phyloP scores from a whole-genome alignment of 2,113 vertebrate genomes.

The Cheirogaleus medius region DNA sequence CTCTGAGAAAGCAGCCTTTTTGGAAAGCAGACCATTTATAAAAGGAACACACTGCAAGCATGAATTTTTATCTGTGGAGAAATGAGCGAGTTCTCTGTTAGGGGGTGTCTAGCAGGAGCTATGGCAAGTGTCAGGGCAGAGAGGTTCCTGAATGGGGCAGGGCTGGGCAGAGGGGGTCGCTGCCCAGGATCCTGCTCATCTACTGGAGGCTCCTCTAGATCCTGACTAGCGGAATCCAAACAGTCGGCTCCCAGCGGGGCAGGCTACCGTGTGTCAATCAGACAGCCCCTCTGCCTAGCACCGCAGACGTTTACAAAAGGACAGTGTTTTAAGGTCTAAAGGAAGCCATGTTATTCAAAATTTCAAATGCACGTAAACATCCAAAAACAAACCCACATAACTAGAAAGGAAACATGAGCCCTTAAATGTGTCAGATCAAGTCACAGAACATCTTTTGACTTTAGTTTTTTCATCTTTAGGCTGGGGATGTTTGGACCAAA shows the following conservation, averaged over 20 bases:
- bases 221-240: not conserved
- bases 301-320: not conserved
- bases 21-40: not conserved
- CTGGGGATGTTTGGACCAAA: not conserved
- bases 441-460: not conserved
- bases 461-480: slow-evolving; percentile 29
- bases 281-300: not conserved
- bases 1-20: slow-evolving; percentile 13
- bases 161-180: rapidly evolving
- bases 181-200: not conserved
- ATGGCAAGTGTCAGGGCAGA: not conserved
- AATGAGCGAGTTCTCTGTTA: not conserved
- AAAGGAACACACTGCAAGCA: not conserved
- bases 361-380: not conserved
- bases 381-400: not conserved
- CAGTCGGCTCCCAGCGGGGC: not conserved
- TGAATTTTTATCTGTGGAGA: not conserved
- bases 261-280: not conserved
- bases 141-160: not conserved
- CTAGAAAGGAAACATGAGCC: not conserved
- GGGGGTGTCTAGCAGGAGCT: not conserved
- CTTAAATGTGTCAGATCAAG: not conserved
- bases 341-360: not conserved
- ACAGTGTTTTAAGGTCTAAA: not conserved
- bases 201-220: not conserved